phyloP scores from a whole-genome alignment of 1,140 invertebrate genomes.

The Drosophila erecta region DNA sequence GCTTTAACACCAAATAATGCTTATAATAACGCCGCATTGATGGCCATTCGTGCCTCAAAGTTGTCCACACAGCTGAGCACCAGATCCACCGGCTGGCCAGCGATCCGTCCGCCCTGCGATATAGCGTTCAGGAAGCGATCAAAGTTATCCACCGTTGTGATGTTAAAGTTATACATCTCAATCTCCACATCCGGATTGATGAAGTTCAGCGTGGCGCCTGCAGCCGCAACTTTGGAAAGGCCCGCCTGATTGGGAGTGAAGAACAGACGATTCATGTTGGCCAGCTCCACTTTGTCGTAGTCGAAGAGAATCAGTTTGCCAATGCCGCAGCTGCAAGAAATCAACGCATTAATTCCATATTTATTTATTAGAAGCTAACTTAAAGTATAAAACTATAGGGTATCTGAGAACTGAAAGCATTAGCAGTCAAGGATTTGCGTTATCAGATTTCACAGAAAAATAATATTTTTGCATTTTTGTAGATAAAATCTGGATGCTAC shows the following conservation, averaged over 20 bases:
- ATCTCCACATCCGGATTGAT: slow-evolving; percentile 99
- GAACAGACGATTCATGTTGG: slow-evolving; percentile 99
- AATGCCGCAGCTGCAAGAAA: slow-evolving; percentile 93
- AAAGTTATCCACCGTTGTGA: slow-evolving; percentile 98
- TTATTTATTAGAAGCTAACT: too few relatives aligned
- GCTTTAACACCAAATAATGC: background rate
- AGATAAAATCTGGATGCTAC: too few relatives aligned
- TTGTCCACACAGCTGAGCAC: slow-evolving; percentile 99
- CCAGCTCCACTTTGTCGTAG: slow-evolving; percentile 99
- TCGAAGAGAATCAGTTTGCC: slow-evolving; percentile 99
- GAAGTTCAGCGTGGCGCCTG: slow-evolving; percentile 92
- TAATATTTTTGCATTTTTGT: too few relatives aligned
- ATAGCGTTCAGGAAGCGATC: slow-evolving; percentile 95
- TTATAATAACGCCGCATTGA: slow-evolving; percentile 96
- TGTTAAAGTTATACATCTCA: slow-evolving; percentile 98
- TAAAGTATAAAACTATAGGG: too few relatives aligned
- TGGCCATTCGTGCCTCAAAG: slow-evolving; percentile 99
- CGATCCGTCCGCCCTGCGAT: slow-evolving; percentile 88
- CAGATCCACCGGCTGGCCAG: slow-evolving; percentile 92
- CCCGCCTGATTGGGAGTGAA: slow-evolving; percentile 99
- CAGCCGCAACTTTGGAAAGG: slow-evolving; percentile 98
- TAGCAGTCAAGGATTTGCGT: too few relatives aligned
- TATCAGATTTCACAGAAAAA: too few relatives aligned
- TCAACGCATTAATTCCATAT: background rate
- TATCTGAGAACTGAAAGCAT: too few relatives aligned